Conservation (phyloP, 2,888 invertebrate species). For the Andricus quercusramuli region DNA sequence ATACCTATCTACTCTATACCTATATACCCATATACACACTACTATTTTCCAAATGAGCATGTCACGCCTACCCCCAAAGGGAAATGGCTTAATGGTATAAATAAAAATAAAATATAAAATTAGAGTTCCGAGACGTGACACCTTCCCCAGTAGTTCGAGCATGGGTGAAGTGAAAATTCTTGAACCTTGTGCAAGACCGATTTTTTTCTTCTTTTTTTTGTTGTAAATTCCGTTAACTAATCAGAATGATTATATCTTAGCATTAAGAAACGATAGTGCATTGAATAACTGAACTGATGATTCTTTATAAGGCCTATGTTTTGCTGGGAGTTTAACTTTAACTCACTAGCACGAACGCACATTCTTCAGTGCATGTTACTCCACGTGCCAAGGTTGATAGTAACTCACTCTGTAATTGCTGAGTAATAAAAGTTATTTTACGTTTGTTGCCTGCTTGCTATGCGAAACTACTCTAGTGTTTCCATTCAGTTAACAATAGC, state of each 20-base stretch:
- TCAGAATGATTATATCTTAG: neutral
- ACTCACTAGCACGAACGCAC: neutral
- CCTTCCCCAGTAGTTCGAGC: neutral
- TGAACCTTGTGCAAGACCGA: neutral
- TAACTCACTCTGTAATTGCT: conserved; percentile 58
- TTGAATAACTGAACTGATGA: neutral
- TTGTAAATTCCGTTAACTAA: neutral
- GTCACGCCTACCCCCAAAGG: too few relatives aligned
- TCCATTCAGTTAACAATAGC: conserved; percentile 8
- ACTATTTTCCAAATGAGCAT: too few relatives aligned
- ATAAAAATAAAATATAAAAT: too few relatives aligned
- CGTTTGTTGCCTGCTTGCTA: conserved; percentile 48
- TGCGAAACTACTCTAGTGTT: neutral
- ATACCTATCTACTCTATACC: too few relatives aligned
- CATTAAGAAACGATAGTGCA: neutral
- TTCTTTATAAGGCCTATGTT: neutral
- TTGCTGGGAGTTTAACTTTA: neutral
- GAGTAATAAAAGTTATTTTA: conserved; percentile 61
- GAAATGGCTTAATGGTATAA: too few relatives aligned
- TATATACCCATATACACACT: too few relatives aligned
- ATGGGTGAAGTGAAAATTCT: too few relatives aligned
- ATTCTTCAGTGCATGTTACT: conserved; percentile 39
- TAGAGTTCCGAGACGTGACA: neutral
- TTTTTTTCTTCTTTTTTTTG: neutral
- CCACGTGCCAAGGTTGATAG: conserved; percentile 67